phyloP scores from a whole-genome alignment of 2,113 vertebrate species.

The Gymnobelideus leadbeateri region DNA sequence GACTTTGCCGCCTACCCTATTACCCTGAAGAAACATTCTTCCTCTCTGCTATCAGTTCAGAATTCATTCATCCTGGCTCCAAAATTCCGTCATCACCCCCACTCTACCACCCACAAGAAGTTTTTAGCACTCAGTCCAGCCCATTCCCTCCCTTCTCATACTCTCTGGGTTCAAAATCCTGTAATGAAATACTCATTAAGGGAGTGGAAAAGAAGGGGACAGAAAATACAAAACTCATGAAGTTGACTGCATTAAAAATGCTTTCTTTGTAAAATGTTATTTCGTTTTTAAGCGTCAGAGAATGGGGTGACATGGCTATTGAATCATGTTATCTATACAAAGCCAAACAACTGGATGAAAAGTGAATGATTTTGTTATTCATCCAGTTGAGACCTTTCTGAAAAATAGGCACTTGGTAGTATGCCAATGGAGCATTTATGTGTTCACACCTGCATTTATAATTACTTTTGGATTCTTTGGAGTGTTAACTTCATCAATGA shows the following conservation, averaged over 20 bases:
- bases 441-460: constrained; percentile 41
- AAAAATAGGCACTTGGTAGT: not conserved
- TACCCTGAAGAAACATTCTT: constrained; percentile 33
- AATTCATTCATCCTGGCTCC: not conserved
- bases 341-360: constrained; percentile 39
- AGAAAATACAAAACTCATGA: not conserved
- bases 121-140: not conserved
- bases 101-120: not conserved
- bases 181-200: not conserved
- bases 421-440: constrained; percentile 18
- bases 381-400: not conserved
- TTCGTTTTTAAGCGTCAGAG: not conserved
- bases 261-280: not conserved
- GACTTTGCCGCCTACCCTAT: not conserved
- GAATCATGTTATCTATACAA: constrained; percentile 7
- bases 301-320: not conserved
- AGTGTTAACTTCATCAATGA: constrained; percentile 52
- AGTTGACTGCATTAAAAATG: not conserved
- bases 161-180: not conserved
- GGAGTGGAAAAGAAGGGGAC: not conserved
- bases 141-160: not conserved
- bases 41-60: constrained; percentile 10
- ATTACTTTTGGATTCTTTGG: not conserved
- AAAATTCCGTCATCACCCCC: not conserved
- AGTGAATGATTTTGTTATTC: not conserved